Conservation (phyloP, 2,797 vertebrate genomes). For the Nyctalus aviator region DNA sequence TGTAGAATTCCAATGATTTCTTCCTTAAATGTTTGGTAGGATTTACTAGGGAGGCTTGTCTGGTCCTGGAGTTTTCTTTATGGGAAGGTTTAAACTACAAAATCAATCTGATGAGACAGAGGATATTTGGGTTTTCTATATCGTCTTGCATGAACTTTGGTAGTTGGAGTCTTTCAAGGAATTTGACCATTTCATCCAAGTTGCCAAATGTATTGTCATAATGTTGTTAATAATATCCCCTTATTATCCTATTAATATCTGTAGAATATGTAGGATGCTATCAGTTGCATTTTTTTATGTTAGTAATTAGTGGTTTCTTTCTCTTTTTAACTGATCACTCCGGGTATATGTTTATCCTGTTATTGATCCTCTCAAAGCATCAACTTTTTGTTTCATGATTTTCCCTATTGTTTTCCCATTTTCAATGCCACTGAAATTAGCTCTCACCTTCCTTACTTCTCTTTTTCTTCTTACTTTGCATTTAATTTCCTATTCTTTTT, state of each 20-base stretch:
- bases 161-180: background rate
- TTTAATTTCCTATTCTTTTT: background rate
- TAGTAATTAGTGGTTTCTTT: background rate
- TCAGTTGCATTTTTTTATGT: background rate
- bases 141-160: background rate
- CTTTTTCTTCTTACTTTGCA: background rate
- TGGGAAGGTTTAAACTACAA: background rate
- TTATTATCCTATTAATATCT: background rate
- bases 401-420: background rate
- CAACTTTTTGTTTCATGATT: background rate
- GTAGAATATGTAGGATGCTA: background rate
- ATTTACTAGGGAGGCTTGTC: background rate
- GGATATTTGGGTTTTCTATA: background rate
- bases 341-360: background rate
- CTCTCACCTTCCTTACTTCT: background rate
- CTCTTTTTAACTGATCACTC: background rate
- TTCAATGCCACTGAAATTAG: background rate
- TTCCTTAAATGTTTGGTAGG: background rate
- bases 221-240: background rate
- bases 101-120: background rate
- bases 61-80: background rate
- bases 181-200: background rate
- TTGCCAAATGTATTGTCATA: background rate
- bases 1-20: background rate
- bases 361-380: background rate